A percentile compares a stretch with the other conserved stretches of the same genome.
These are phyloP conservation scores for Coluber constrictor DNA, from an alignment of 2,797 vertebrate genomes.

Conservation along the genomic window DNA sequence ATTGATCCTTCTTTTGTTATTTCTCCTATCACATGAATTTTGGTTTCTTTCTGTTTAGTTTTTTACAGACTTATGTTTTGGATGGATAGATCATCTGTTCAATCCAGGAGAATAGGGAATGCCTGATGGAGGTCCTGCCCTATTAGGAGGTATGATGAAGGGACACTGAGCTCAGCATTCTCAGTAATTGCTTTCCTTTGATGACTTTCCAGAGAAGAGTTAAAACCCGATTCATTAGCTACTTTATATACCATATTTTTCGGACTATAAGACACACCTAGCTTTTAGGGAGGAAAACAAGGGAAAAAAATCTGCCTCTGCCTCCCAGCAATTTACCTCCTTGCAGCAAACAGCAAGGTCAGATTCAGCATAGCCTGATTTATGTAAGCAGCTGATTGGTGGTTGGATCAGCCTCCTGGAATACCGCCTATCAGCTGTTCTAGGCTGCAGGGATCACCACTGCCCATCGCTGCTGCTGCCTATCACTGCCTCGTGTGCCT, in stretches of 20 bases:
- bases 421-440: too few relatives aligned
- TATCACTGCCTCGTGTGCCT: too few relatives aligned
- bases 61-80: background rate
- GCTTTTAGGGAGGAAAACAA: too few relatives aligned
- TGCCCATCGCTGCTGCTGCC: too few relatives aligned
- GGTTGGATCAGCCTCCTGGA: too few relatives aligned
- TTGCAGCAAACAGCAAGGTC: too few relatives aligned
- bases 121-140: background rate
- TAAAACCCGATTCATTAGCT: background rate
- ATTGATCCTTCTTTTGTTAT: background rate
- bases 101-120: background rate
- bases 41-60: background rate
- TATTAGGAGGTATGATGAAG: background rate
- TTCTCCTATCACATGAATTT: background rate
- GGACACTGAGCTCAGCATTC: background rate
- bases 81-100: background rate
- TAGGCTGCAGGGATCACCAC: too few relatives aligned
- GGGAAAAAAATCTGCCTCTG: too few relatives aligned
- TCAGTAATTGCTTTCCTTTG: background rate
- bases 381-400: too few relatives aligned
- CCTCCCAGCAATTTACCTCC: too few relatives aligned
- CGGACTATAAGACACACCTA: too few relatives aligned
- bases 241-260: background rate
- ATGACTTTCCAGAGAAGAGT: background rate
- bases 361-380: too few relatives aligned